A percentile compares a stretch with the other conserved stretches of the same genome.
Evolutionary conservation across 2,113 vertebrate genomes (phyloP).

Genomic region (Apodemus speciosus): DNA sequence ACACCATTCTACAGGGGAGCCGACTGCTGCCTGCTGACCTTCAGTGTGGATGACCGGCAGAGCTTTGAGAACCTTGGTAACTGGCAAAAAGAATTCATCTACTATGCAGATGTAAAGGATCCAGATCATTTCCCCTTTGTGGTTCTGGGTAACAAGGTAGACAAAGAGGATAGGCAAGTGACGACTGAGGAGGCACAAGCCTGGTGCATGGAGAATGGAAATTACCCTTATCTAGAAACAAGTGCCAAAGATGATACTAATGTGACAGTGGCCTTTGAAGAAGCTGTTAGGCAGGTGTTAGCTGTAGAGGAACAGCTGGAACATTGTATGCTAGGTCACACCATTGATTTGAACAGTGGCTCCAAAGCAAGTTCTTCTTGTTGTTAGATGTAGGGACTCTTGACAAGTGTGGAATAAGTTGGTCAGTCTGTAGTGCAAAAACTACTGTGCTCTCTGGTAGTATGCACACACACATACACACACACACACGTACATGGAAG

Average conservation of each 20-base stretch:
- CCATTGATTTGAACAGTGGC: constrained; percentile 93
- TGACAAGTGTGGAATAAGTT: background rate
- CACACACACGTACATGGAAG: constrained; percentile 9
- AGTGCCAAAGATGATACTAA: constrained; percentile 99
- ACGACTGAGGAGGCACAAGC: constrained; percentile 92
- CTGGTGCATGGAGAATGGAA: constrained; percentile 95
- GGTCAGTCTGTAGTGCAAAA: background rate
- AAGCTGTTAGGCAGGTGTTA: constrained; percentile 94
- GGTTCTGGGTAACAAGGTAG: constrained; percentile 97
- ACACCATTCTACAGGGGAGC: constrained; percentile 98
- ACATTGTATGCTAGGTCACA: constrained; percentile 93
- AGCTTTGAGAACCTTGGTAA: constrained; percentile 96
- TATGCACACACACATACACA: constrained; percentile 52
- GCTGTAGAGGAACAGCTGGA: constrained; percentile 94
- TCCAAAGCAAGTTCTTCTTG: constrained; percentile 90
- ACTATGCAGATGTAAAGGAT: constrained; percentile 95
- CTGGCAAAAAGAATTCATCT: constrained; percentile 98
- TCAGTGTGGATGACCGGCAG: constrained; percentile 95
- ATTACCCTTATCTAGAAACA: constrained; percentile 97
- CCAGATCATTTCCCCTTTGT: constrained; percentile 96
- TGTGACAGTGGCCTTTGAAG: constrained; percentile 95
- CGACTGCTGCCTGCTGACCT: constrained; percentile 98
- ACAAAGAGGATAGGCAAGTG: constrained; percentile 93
- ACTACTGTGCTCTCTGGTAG: constrained; percentile 59
- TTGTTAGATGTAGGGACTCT: constrained; percentile 85